Evolutionary conservation across 2,113 vertebrate genomes (phyloP), one percentile per base, ranked within the genome.

Genomic region (Opisthocomus hoazin): DNA sequence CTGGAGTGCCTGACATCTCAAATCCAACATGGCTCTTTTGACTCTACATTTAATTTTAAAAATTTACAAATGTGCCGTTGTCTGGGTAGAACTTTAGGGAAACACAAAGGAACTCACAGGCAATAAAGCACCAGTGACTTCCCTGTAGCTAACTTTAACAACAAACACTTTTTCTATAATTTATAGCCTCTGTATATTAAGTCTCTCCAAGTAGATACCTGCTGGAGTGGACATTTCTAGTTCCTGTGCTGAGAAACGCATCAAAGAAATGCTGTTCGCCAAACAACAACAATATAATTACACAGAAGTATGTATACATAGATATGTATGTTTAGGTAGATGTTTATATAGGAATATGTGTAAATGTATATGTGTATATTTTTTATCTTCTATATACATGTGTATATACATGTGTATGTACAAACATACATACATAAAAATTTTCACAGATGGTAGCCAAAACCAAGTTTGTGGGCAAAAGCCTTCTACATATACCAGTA

Each of bases 81-180:
- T 87, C 95, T 97, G 93, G 81, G 53, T 87, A 82, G 43, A 97
- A 93, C 94, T 95, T 93, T 92, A 65, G 74, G 76, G 90, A 94
- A 97, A 82, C 92, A 75, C 43, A 71, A 66, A 90, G 71, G 66
- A 97, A 96, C 79, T 90, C 79, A 9, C 5, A 30, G 30, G 75
- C 93, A 96, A 93, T 97, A 96, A 97, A 97, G 39, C 30, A 82
- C 90, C 97, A 95, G 92, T 81, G 98, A 95, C 76, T 97, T 95
- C 76, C 93, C 89, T 88, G 76, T 91, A 96, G 73, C 95, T 87
- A 91, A 92, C 86, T 96, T 95, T 91, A 96, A 93, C 82, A 96
- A 89, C 77, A 96, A 97, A 93, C 53, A 76, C 91, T 80, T 88
- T 92, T 63, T 83, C 58, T 87, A 63, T 75, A 73, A 98, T 96